Conservation (phyloP, 2,797 vertebrate species). For the Cynopterus sphinx region DNA sequence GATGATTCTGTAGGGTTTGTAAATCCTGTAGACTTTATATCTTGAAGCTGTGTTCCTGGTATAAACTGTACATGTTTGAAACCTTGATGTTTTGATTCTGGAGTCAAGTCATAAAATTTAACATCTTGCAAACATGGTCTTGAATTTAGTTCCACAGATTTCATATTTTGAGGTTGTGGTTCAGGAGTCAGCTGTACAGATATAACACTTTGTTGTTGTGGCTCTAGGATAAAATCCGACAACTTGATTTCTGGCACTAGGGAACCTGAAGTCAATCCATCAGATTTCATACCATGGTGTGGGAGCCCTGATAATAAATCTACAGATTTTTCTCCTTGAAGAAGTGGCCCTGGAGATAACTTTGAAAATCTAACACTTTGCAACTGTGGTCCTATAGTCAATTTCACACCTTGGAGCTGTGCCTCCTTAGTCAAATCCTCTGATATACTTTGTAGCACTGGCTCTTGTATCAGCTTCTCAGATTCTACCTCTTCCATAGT, state of each 20-base stretch:
- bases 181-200: background rate
- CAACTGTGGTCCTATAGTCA: background rate
- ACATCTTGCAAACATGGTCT: slow-evolving; percentile 43
- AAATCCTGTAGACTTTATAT: background rate
- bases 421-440: background rate
- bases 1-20: background rate
- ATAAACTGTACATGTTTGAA: background rate
- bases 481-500: background rate
- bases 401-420: background rate
- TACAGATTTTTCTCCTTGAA: slow-evolving; percentile 37
- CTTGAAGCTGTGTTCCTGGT: background rate
- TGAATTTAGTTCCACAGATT: background rate
- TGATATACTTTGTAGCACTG: background rate
- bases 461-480: slow-evolving; percentile 11
- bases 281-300: slow-evolving; percentile 47
- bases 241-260: slow-evolving; percentile 21
- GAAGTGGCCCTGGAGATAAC: background rate
- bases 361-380: slow-evolving; percentile 60
- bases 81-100: background rate
- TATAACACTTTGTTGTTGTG: slow-evolving; percentile 9
- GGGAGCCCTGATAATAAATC: slow-evolving; percentile 21
- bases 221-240: background rate
- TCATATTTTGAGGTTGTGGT: slow-evolving; percentile 24
- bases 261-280: slow-evolving; percentile 7
- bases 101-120: slow-evolving; percentile 35